phyloP scores from a whole-genome alignment of 1,140 invertebrate genomes.

The Oncopeltus fasciatus region DNA sequence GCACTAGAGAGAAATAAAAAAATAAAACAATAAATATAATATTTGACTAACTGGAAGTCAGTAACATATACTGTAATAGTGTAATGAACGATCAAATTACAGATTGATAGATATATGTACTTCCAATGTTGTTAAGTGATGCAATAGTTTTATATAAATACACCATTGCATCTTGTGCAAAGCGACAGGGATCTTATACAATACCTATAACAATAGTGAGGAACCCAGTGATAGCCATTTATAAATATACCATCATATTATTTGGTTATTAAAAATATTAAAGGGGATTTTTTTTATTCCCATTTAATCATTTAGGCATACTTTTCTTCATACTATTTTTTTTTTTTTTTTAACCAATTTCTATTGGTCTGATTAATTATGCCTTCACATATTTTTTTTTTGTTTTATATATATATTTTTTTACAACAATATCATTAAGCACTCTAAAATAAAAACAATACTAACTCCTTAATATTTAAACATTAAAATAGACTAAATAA shows the following conservation, averaged over 20 bases:
- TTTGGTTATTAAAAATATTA: not conserved
- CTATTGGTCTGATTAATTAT: not conserved
- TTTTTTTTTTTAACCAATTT: not conserved
- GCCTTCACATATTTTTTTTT: not conserved
- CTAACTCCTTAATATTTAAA: slow-evolving; percentile 9
- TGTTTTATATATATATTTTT: not conserved
- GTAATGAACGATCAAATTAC: no score
- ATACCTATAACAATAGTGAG: not conserved
- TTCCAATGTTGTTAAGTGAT: no score
- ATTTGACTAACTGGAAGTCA: no score
- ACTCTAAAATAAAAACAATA: slow-evolving; percentile 9
- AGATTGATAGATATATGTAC: no score
- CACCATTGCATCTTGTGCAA: slow-evolving; percentile 4
- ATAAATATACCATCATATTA: not conserved
- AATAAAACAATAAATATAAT: no score
- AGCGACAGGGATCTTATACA: not conserved
- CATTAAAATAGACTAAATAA: slow-evolving; percentile 10
- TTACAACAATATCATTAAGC: slow-evolving; percentile 5
- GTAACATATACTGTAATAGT: no score
- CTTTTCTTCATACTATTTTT: not conserved
- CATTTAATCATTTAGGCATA: not conserved
- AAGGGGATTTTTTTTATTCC: not conserved
- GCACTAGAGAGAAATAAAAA: no score
- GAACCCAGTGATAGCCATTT: not conserved
- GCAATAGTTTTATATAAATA: not conserved